phyloP scores from a whole-genome alignment of 2,888 invertebrate species.

The Idaea dimidiata region DNA sequence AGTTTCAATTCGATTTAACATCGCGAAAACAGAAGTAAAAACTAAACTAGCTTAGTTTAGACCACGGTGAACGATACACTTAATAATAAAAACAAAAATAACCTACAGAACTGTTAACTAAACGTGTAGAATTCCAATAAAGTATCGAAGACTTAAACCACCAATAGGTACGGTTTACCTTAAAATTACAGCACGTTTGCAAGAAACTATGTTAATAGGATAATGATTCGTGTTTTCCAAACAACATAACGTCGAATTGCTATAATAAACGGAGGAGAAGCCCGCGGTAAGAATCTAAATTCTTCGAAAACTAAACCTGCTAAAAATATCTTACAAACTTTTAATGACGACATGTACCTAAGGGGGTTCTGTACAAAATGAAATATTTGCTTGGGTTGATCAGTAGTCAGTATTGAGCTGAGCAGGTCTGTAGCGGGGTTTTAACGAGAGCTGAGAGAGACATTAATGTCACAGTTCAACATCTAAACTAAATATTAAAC shows the following conservation, averaged over 20 bases:
- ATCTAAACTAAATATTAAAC: too few species aligned
- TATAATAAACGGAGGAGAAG: background rate
- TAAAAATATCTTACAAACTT: background rate
- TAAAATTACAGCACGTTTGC: background rate
- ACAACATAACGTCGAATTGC: background rate
- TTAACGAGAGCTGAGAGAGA: too few species aligned
- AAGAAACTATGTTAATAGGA: background rate
- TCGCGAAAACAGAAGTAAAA: too few species aligned
- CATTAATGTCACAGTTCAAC: too few species aligned
- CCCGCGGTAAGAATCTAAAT: background rate
- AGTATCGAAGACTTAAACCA: background rate
- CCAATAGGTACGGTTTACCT: background rate
- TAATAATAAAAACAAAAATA: too few species aligned
- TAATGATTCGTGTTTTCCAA: background rate
- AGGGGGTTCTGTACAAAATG: background rate
- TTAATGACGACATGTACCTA: background rate
- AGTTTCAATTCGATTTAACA: too few species aligned
- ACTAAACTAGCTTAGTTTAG: too few species aligned
- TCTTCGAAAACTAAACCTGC: background rate
- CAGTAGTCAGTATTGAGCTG: too few species aligned
- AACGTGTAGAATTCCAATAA: background rate
- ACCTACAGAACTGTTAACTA: background rate
- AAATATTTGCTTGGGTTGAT: too few species aligned
- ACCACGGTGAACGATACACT: too few species aligned
- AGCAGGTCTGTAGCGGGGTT: too few species aligned